phyloP scores from a whole-genome alignment of 2,113 vertebrate species.

The Rafetus swinhoei region DNA sequence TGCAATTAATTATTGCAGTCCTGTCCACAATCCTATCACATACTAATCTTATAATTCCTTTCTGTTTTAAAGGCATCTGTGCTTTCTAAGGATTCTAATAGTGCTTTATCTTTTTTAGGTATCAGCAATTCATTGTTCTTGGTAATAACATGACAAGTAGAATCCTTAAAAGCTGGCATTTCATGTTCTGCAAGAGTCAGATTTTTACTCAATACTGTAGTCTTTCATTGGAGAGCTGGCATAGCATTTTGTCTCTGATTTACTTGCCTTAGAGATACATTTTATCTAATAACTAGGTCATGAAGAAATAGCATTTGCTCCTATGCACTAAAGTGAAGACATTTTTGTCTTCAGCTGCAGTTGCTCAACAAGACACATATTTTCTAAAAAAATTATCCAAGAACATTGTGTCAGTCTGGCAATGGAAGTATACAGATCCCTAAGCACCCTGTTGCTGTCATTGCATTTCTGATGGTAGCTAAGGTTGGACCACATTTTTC shows the following conservation, averaged over 20 bases:
- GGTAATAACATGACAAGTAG: not conserved
- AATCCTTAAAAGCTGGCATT: not conserved
- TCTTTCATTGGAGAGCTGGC: not conserved
- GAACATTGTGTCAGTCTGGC: not conserved
- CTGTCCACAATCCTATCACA: not conserved
- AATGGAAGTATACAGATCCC: not conserved
- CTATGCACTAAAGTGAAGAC: not conserved
- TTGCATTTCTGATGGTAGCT: not conserved
- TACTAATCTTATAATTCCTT: not conserved
- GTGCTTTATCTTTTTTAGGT: not conserved
- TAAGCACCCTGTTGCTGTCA: not conserved
- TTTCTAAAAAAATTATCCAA: not conserved
- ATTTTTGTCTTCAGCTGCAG: fast-evolving
- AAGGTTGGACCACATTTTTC: not conserved
- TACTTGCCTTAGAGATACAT: not conserved
- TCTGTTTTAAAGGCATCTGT: not conserved
- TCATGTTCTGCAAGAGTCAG: not conserved
- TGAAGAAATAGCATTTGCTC: not conserved
- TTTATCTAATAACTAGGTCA: not conserved
- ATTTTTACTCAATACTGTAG: not conserved
- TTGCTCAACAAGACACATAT: not conserved
- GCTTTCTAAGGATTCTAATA: not conserved
- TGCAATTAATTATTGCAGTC: not conserved
- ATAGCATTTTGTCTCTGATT: not conserved
- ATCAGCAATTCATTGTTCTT: not conserved